Percentiles rank a stretch among this genome's conserved stretches.
Evolutionary conservation across 1,140 invertebrate genomes (phyloP).

Genomic region (Dysdera silvatica): DNA sequence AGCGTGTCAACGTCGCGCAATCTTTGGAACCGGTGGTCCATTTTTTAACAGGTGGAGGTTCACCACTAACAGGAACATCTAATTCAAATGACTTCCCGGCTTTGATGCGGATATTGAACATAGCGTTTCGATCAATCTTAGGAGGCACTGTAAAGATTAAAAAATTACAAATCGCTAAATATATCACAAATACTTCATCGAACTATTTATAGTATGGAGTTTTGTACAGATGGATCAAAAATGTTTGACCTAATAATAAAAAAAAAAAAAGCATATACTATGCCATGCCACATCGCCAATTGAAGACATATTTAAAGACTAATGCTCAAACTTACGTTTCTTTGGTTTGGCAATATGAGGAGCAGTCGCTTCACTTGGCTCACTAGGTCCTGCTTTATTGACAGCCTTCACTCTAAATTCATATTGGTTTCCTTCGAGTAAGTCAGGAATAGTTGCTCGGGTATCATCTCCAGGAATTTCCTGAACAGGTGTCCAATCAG

Average conservation of each 20-base stretch:
- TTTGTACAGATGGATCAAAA: background rate
- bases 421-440: conserved; percentile 83
- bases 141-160: conserved; percentile 64
- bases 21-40: conserved; percentile 78
- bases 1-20: conserved; percentile 67
- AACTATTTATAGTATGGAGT: background rate
- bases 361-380: conserved; percentile 78
- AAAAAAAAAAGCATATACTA: too few relatives aligned
- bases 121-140: conserved; percentile 85
- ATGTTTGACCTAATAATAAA: background rate
- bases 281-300: too few relatives aligned
- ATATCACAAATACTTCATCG: too few relatives aligned
- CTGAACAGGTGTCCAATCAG: conserved; percentile 77
- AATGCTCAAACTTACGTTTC: conserved; percentile 55
- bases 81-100: conserved; percentile 89
- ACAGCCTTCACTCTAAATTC: conserved; percentile 90
- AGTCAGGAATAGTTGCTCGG: conserved; percentile 69
- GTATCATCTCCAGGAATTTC: conserved; percentile 75
- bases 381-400: conserved; percentile 74
- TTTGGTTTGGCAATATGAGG: conserved; percentile 84
- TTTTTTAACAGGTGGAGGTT: conserved; percentile 85
- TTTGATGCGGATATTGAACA: conserved; percentile 83
- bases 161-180: background rate
- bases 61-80: conserved; percentile 85
- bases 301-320: background rate